A percentile compares a stretch with the other conserved stretches of the same genome.
phyloP scores from a whole-genome alignment of 2,113 vertebrate species.

The Numenius arquata region DNA sequence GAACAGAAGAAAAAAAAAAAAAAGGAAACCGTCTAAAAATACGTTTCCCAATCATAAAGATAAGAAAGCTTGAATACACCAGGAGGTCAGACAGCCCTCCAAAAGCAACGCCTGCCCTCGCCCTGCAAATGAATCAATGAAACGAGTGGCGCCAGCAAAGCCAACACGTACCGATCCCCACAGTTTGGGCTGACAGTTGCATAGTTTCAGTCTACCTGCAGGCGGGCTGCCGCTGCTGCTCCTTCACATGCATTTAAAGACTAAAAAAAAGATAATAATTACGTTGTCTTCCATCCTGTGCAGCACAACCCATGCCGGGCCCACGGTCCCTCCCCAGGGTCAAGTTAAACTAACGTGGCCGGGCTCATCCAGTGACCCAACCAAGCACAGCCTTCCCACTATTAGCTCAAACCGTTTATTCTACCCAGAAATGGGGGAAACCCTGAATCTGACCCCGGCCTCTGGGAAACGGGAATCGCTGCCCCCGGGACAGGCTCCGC shows the following conservation, averaged over 20 bases:
- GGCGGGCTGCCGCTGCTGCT: neutral
- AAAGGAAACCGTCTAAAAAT: neutral
- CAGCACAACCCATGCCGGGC: rapidly evolving
- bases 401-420: rapidly evolving
- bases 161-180: neutral
- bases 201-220: neutral
- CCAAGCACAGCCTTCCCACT: neutral
- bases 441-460: no score
- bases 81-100: neutral
- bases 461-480: neutral
- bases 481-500: neutral
- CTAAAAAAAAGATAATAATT: neutral
- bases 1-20: neutral
- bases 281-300: rapidly evolving
- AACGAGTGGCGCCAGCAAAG: neutral
- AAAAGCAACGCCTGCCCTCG: neutral
- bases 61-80: neutral
- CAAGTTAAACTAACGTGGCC: no score
- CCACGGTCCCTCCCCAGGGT: neutral
- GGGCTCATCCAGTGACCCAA: neutral
- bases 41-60: neutral
- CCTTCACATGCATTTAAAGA: neutral
- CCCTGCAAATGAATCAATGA: neutral
- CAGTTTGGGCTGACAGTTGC: neutral
- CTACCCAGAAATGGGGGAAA: neutral